Evolutionary conservation across 2,797 vertebrate genomes (phyloP).

Genomic region (Gambusia yucatana): DNA sequence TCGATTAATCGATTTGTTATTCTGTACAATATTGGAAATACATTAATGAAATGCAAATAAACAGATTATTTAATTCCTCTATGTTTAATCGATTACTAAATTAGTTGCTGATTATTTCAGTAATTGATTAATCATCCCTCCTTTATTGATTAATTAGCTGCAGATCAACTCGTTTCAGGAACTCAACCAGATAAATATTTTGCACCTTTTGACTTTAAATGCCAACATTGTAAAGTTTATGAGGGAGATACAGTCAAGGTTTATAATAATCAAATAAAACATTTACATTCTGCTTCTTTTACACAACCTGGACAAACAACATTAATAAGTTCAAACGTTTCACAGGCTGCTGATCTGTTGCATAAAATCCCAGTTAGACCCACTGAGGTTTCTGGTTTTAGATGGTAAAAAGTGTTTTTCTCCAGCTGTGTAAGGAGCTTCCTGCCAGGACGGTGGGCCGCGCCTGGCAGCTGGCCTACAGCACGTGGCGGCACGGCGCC

Average conservation of each 20-base stretch:
- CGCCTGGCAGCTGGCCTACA: slow-evolving; percentile 80
- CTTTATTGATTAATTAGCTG: background rate
- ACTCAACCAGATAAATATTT: background rate
- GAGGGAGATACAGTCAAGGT: background rate
- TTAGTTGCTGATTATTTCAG: background rate
- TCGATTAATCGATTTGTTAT: background rate
- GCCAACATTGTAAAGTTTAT: background rate
- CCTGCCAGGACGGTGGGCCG: slow-evolving; percentile 79
- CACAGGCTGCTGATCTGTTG: background rate
- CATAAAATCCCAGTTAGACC: background rate
- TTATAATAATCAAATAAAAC: background rate
- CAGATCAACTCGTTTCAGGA: background rate
- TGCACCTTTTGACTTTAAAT: background rate
- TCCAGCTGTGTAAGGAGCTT: slow-evolving; percentile 79
- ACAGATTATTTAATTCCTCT: too few species aligned
- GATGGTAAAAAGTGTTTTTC: background rate
- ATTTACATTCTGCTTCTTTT: background rate
- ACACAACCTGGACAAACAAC: background rate
- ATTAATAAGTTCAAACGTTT: background rate
- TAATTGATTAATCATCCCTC: background rate
- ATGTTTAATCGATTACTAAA: background rate
- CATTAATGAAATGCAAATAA: too few species aligned
- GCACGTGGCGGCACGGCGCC: slow-evolving; percentile 79
- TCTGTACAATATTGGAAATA: too few species aligned
- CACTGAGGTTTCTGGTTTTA: background rate